Evolutionary conservation across 1,140 invertebrate genomes (phyloP), one percentile per base, ranked within the genome.

Genomic region (Ostrea denselamellosa): DNA sequence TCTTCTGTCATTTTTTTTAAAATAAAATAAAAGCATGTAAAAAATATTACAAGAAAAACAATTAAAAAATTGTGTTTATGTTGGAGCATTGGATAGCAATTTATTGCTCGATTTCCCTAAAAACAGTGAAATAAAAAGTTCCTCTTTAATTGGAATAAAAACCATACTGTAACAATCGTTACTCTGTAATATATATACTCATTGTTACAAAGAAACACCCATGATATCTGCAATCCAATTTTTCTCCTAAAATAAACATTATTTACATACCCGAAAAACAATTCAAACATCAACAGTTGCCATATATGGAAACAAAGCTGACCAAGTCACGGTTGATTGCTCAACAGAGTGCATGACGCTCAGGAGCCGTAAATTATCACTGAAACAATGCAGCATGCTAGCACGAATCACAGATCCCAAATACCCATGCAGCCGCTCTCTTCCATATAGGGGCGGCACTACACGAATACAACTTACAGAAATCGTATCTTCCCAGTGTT

Each of bases 301-400:
- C 82, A 83, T 54, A 83, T 83, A 83, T 83, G 82, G 19, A 25
- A 54, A 25, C 44, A 83, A 71, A 8, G 10, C 10, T 77, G 68
- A 77, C 25, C 10, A 22, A 8, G 68, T 28, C 68, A 22, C 44
- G 17, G 44, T 53, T 83, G 82, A 53, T 83, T 83, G 82, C 82
- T 83, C 82, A 83, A 83, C 22, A 54, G 82, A 54, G 82, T 83
- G 82, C 82, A 83, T 54, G 52, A 53, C 52, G 82, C 82, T 83
- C 25, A 83, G 82, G 82, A 83, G 82, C 82, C 82, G 82, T 83
- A 83, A 83, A 53, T 83, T 53, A 53, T 83, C 52, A 52, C 17
- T 83, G 82, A 83, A 83, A 83, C 82, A 83, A 83, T 83, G 82
- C 82, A 83, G 82, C 82, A 83, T 83, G 82, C 82, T 83, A 83